These are phyloP conservation scores for Aphyosemion australe DNA, from an alignment of 2,113 vertebrate genomes.

Conservation along the genomic window DNA sequence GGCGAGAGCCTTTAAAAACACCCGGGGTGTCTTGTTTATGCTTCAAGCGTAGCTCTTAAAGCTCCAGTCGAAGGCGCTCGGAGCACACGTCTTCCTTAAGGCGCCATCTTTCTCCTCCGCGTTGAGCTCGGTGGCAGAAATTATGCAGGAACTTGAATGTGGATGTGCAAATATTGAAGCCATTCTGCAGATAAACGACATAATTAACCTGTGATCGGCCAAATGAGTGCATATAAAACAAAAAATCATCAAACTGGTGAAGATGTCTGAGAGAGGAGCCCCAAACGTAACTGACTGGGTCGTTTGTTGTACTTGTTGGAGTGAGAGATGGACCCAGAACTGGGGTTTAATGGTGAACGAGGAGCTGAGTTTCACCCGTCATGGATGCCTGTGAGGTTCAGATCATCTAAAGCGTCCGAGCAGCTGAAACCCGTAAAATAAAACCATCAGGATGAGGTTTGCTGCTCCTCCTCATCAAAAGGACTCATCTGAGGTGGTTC, in stretches of 20 bases:
- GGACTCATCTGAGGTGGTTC: too few relatives aligned
- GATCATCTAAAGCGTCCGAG: too few relatives aligned
- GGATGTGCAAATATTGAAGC: neutral
- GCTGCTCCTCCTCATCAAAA: too few relatives aligned
- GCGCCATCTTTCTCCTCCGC: neutral
- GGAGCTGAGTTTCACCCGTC: too few relatives aligned
- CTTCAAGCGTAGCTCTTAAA: conserved; percentile 31
- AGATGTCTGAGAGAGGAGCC: neutral
- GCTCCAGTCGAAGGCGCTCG: conserved; percentile 13
- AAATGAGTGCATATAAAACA: neutral
- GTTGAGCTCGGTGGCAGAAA: neutral
- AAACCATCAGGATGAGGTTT: too few relatives aligned
- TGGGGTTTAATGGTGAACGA: too few relatives aligned
- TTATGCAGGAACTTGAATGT: neutral
- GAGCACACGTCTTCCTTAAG: neutral
- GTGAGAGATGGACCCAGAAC: too few relatives aligned
- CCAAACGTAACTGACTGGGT: too few relatives aligned
- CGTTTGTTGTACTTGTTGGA: too few relatives aligned
- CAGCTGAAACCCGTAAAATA: too few relatives aligned
- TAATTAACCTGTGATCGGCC: neutral
- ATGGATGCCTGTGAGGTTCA: too few relatives aligned
- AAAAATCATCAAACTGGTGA: neutral
- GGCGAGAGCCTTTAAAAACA: conserved; percentile 38
- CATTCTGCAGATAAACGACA: neutral
- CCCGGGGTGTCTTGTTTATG: conserved; percentile 42